Evolutionary conservation across 1,140 invertebrate species (phyloP).

Genomic region (Diorhabda carinulata): DNA sequence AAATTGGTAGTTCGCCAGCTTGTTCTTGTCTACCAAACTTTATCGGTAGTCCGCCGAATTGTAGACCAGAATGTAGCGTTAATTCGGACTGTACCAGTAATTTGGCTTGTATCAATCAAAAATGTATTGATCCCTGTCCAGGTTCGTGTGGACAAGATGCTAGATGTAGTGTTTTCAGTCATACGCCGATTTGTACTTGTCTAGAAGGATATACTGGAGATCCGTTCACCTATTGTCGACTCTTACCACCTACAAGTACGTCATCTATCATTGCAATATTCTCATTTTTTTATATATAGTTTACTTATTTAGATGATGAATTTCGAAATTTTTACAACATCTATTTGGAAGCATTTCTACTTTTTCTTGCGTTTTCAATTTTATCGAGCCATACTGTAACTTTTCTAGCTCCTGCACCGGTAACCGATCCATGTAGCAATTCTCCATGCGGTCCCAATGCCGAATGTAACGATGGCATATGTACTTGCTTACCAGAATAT

Average conservation of each 20-base stretch:
- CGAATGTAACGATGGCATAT: slow-evolving; percentile 60
- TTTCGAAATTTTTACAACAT: too few relatives aligned
- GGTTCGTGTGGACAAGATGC: slow-evolving; percentile 63
- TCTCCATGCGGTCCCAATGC: slow-evolving; percentile 59
- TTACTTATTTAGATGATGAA: too few relatives aligned
- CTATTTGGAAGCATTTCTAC: too few relatives aligned
- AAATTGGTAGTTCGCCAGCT: slow-evolving; percentile 53
- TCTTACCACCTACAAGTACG: slow-evolving; percentile 48
- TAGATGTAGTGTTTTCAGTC: slow-evolving; percentile 58
- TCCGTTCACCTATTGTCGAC: slow-evolving; percentile 56
- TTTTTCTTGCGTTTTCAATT: too few relatives aligned
- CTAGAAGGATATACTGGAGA: slow-evolving; percentile 61
- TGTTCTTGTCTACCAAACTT: slow-evolving; percentile 58
- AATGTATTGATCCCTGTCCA: slow-evolving; percentile 64
- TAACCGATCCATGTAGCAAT: slow-evolving; percentile 52
- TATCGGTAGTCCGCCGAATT: slow-evolving; percentile 54
- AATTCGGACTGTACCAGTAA: slow-evolving; percentile 56
- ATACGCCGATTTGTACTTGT: slow-evolving; percentile 61
- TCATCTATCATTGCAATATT: neutral
- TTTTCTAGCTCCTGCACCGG: slow-evolving; percentile 16
- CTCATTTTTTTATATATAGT: too few relatives aligned
- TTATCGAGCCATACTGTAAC: too few relatives aligned
- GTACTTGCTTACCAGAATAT: slow-evolving; percentile 66
- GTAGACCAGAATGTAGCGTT: slow-evolving; percentile 54
- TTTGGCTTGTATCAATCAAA: slow-evolving; percentile 55